Conservation (phyloP, 1,140 invertebrate species). For the Euwallacea fornicatus region DNA sequence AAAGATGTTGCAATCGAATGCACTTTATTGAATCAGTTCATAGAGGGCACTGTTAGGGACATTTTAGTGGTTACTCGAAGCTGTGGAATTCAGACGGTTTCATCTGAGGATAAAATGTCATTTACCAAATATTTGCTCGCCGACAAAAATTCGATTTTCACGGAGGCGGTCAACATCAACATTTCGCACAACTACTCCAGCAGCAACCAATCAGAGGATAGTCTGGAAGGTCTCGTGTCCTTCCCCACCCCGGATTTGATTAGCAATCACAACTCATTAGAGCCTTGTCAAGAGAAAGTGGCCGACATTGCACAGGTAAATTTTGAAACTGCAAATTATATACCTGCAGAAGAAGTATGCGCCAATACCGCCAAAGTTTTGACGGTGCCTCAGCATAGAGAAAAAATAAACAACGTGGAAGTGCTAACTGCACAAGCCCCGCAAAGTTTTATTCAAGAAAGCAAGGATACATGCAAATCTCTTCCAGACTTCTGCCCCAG, state of each 20-base stretch:
- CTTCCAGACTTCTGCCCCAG: conserved; percentile 21
- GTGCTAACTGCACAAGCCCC: conserved; percentile 16
- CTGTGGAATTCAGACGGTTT: conserved; percentile 50
- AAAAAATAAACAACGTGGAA: conserved; percentile 10
- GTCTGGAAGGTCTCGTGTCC: conserved; percentile 46
- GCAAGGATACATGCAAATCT: conserved; percentile 4
- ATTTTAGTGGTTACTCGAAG: conserved; percentile 51
- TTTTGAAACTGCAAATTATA: conserved; percentile 15
- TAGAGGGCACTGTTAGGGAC: conserved; percentile 39
- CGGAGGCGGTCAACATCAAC: conserved; percentile 54
- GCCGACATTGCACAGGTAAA: not conserved
- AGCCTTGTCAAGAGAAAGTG: conserved; percentile 33
- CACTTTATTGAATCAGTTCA: conserved; percentile 46
- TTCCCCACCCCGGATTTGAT: conserved; percentile 50
- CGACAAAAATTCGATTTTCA: conserved; percentile 30
- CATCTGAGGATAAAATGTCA: conserved; percentile 37
- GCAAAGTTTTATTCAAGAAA: not conserved
- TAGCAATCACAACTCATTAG: conserved; percentile 52
- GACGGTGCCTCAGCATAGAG: conserved; percentile 19
- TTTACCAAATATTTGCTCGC: conserved; percentile 50
- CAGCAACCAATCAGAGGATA: conserved; percentile 54
- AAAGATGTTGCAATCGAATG: conserved; percentile 51
- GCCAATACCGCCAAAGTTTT: conserved; percentile 10
- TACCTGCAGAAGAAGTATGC: conserved; percentile 12
- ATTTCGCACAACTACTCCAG: conserved; percentile 56